Base-by-base conservation (phyloP, 2,113 vertebrate genomes). In the Elephantulus edwardii region DNA sequence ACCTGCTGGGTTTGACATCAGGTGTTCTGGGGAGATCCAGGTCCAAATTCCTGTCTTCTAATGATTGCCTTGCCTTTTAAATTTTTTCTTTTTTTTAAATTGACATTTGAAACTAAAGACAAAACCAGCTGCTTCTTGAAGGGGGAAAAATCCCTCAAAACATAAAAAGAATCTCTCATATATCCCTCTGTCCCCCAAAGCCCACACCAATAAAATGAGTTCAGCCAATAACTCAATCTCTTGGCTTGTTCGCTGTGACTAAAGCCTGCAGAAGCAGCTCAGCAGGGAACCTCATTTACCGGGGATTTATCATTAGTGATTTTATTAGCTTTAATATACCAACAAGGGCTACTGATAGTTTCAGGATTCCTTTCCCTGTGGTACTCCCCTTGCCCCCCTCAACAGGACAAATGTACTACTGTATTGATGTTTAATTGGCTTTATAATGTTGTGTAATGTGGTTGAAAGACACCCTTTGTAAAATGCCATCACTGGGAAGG, bases 101-200 rank as follows among this genome's bases (percentile, higher is more conserved):
- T 90, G 95, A 95, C 90, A 95, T 95, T 82, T 94, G 91, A 95
- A 95, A 94, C 91, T 96, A 84, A 95, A 96, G 96, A 96, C 91
- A 97, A 96, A 96, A 94, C 94, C 93, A 96, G 95, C 1, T 88
- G 96, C 80, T 96, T 96, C 95, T 96, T 83, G 64, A 93, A 66
- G 91, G 60, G 28, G 30, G 26, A 33, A 52, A 86, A 83, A 83
- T n/a, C n/a, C n/a, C n/a, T 52, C 4, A 66, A 92, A 93, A 94
- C 92, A 93, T 94, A 83, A 90, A 95, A 94, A 91, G 95, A 86
- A 93, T 95, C 90, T 92, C 83, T 75, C 28, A 3, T 86, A 88
- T 86, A 91, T 92, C 75, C 82, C 50, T 38, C 82, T 24, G 22
- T 22, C 60, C 78, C 30, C 44, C 38, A 11, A 93, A 91, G 52